Conservation (phyloP, 2,888 invertebrate species). For the Patella depressa region DNA sequence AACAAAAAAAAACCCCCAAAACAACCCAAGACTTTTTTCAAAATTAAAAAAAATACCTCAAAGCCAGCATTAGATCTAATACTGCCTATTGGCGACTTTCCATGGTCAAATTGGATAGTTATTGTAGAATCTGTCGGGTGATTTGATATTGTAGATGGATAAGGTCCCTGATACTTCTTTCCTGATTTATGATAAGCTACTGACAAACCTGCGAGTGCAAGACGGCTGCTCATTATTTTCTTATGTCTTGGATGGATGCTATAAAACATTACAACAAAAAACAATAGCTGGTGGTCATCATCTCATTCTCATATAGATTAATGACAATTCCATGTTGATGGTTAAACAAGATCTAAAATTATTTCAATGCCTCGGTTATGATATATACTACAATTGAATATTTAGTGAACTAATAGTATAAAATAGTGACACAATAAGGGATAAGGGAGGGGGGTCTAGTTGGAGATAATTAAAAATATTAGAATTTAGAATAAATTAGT, state of each 20-base stretch:
- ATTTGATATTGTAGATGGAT: constrained; percentile 26
- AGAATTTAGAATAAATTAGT: too few species aligned
- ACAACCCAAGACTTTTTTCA: neutral
- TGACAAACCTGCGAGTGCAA: constrained; percentile 37
- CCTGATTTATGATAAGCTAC: constrained; percentile 38
- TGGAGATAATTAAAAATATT: too few species aligned
- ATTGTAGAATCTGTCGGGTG: neutral
- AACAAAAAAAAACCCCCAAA: too few species aligned
- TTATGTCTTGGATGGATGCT: constrained; percentile 45
- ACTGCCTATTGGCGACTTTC: constrained; percentile 19
- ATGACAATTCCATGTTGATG: too few species aligned
- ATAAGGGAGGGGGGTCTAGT: too few species aligned
- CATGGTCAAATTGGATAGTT: constrained; percentile 28
- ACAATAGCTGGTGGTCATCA: too few species aligned
- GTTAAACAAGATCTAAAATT: too few species aligned
- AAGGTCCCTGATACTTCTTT: constrained; percentile 43
- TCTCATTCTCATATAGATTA: too few species aligned
- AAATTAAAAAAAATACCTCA: neutral
- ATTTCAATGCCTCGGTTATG: too few species aligned
- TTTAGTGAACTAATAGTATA: too few species aligned
- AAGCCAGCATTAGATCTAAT: constrained; percentile 5
- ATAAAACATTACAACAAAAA: neutral
- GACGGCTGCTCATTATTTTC: constrained; percentile 41
- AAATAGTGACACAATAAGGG: too few species aligned
- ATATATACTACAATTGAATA: too few species aligned